Percentiles rank a stretch among this genome's conserved stretches.
Evolutionary conservation across 2,888 invertebrate species (phyloP).

Genomic region (Cryptocheilus praepositus): DNA sequence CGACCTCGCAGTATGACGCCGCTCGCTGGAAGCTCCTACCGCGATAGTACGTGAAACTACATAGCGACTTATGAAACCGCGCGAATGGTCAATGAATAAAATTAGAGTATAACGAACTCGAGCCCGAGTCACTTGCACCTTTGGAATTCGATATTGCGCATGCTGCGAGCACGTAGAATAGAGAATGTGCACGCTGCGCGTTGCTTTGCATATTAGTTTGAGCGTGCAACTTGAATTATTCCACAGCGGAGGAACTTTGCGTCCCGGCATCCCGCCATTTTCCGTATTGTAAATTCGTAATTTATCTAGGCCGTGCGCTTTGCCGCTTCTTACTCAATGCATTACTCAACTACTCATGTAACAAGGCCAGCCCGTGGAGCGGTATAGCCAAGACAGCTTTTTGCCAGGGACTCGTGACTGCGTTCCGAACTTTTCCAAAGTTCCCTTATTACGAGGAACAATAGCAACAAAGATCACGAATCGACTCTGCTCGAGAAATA

Average conservation of each 20-base stretch:
- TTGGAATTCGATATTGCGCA: not conserved
- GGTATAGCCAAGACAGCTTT: constrained; percentile 31
- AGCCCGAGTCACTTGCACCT: not conserved
- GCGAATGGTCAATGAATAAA: constrained; percentile 11
- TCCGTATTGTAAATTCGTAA: not conserved
- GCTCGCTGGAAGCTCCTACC: not conserved
- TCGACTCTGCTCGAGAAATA: too few species aligned
- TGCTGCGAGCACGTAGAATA: too few species aligned
- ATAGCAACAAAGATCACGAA: not conserved
- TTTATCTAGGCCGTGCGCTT: constrained; percentile 12
- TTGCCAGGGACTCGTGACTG: constrained; percentile 24
- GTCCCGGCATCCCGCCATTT: too few species aligned
- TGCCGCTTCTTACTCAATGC: constrained; percentile 29
- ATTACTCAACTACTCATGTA: constrained; percentile 41
- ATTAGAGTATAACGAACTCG: constrained; percentile 12
- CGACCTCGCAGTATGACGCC: constrained; percentile 10
- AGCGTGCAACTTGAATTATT: too few species aligned
- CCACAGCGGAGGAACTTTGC: too few species aligned
- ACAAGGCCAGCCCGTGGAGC: constrained; percentile 31
- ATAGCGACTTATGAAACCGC: constrained; percentile 1
- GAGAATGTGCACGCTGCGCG: not conserved
- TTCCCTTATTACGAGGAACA: constrained; percentile 3
- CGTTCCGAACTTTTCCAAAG: constrained; percentile 5
- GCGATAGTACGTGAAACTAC: not conserved
- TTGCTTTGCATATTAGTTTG: too few species aligned